Conservation (phyloP, 2,113 vertebrate species). For the Dicrurus megarhynchus region DNA sequence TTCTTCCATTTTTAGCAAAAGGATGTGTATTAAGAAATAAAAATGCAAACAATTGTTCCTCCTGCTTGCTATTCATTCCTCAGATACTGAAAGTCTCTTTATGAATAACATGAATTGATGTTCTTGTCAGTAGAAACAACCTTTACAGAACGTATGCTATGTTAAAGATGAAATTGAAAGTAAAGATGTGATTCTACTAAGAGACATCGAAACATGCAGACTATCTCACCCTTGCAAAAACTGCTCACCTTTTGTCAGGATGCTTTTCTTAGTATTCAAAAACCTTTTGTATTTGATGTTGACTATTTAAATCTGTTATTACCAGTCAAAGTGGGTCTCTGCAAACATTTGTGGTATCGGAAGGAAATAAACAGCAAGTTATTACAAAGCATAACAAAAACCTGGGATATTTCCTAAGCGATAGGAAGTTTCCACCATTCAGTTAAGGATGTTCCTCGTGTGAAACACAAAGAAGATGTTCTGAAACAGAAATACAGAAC, state of each 20-base stretch:
- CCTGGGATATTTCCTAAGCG: background rate
- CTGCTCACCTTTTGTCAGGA: conserved; percentile 25
- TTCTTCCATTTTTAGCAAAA: background rate
- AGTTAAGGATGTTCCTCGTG: background rate
- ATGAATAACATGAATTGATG: conserved; percentile 64
- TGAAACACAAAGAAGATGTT: background rate
- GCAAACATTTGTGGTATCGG: background rate
- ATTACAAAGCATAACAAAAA: conserved; percentile 1
- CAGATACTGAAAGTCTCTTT: conserved; percentile 37
- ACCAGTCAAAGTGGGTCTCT: background rate
- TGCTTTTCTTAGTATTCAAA: conserved; percentile 29
- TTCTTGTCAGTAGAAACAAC: conserved; percentile 60
- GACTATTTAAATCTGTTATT: conserved; percentile 42
- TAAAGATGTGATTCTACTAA: background rate
- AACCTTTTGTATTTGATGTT: conserved; percentile 35
- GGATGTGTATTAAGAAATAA: background rate
- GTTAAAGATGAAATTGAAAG: conserved; percentile 56
- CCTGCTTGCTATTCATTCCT: conserved; percentile 34
- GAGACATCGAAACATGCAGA: background rate
- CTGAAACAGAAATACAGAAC: background rate
- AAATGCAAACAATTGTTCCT: conserved; percentile 8
- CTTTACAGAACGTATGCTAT: conserved; percentile 60
- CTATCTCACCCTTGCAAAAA: background rate
- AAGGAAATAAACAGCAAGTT: conserved; percentile 32
- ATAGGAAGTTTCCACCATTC: background rate